Base-by-base conservation (phyloP, 2,797 vertebrate genomes). In the Aeoliscus strigatus region DNA sequence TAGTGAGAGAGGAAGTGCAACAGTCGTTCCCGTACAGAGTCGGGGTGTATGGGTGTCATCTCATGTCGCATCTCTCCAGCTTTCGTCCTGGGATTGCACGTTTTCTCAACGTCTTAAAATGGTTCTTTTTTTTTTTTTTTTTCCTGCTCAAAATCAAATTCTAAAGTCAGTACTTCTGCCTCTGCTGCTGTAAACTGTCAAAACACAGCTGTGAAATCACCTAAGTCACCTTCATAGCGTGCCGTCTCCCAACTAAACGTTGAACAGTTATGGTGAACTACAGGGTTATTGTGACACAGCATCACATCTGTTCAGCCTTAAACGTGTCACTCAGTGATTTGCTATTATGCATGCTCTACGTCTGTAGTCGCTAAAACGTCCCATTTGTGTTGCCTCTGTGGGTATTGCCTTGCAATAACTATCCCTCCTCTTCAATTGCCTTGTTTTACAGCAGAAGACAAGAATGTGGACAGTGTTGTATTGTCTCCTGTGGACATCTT, bases 401-500 rank as follows among this genome's bases (percentile, higher is more conserved):
- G 11, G 32, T 18, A 15, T 26, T 32, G 12, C 13, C 14, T 16
- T 12, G 5, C 32, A 32, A 50, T 62, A 51, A 60, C 42, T 14
- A 39, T 10, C 18, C 38, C 21, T 60, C 17, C 12, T 52, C 46
- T 68, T 49, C 50, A 50, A 66, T 58, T 11, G 2, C 25, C 17
- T 45, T 70, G 55, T 77, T 80, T 82, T 83, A 69, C 71, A 93
- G 92, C 70, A 5, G 60, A 60, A 12, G 88, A 90, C 75, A 65
- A 55, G 64, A 82, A 71, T 45, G 61, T 86, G 52, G 77, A 78
- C 66, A 81, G 64, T 8, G 85, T 76, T 30, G 77, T 13, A 9
- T 83, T 97, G 68, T 89, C 92, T 15, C 61, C 86, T 39, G 72
- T 92, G 64, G 90, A 94, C 44, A 88, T 90, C 68, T 88, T 94